Percentiles rank a stretch among this genome's conserved stretches.
These are phyloP conservation scores for Muricea muricata DNA, from an alignment of 92 coral and sea anemone species.

Conservation along the genomic window DNA sequence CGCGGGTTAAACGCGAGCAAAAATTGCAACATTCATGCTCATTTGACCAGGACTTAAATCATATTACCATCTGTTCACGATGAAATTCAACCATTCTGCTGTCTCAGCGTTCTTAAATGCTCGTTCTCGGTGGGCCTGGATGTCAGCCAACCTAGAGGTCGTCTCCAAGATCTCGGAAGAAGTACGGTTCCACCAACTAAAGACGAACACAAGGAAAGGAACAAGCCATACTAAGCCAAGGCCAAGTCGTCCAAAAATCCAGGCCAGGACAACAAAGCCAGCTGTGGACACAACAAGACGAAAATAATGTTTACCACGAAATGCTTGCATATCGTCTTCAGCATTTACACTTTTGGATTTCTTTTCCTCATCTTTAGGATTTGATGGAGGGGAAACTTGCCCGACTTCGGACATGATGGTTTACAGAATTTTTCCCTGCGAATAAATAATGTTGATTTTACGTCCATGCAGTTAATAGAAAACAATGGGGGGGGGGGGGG, in stretches of 20 bases:
- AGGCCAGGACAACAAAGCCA: conserved; percentile 63
- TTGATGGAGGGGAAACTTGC: neutral
- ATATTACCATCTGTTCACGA: conserved; percentile 86
- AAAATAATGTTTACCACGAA: conserved; percentile 52
- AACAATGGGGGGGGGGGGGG: too few species aligned
- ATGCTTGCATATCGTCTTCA: conserved; percentile 12
- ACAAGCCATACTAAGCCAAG: conserved; percentile 65
- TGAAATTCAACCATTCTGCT: conserved; percentile 84
- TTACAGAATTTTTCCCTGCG: neutral
- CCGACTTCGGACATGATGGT: neutral
- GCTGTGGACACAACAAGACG: conserved; percentile 55
- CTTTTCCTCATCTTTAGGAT: neutral
- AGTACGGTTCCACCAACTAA: conserved; percentile 80
- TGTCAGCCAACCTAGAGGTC: conserved; percentile 72
- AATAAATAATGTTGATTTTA: too few species aligned
- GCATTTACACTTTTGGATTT: neutral
- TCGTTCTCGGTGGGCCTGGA: conserved; percentile 63
- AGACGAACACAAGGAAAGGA: conserved; percentile 51
- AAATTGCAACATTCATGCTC: too few species aligned
- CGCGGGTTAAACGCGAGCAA: too few species aligned
- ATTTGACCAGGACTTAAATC: too few species aligned
- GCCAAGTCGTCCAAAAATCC: conserved; percentile 72
- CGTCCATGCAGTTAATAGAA: too few species aligned
- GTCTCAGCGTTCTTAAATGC: conserved; percentile 79
- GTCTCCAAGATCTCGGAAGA: conserved; percentile 66